Conservation (phyloP, 2,888 invertebrate species). For the Orthosia gracilis region DNA sequence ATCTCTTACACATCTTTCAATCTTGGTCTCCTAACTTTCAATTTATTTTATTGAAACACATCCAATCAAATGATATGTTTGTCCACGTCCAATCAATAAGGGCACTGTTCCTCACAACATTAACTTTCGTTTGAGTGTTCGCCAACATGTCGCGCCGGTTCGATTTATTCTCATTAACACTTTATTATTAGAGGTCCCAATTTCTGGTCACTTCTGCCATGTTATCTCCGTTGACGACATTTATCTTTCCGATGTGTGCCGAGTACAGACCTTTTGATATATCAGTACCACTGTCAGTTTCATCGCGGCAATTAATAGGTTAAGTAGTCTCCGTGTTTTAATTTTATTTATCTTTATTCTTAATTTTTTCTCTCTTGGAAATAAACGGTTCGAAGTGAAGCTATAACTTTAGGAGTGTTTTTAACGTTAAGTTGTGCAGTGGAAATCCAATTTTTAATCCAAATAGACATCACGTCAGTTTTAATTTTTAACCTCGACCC, state of each 20-base stretch:
- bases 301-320: slow-evolving; percentile 50
- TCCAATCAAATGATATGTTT: slow-evolving; percentile 27
- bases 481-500: slow-evolving; percentile 12
- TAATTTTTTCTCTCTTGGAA: slow-evolving; percentile 3
- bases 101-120: slow-evolving; percentile 18
- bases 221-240: slow-evolving; percentile 81
- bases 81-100: slow-evolving; percentile 37
- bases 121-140: slow-evolving; percentile 18
- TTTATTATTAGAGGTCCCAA: slow-evolving; percentile 63
- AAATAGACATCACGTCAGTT: slow-evolving; percentile 12
- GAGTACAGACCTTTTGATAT: slow-evolving; percentile 75
- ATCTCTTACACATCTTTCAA: neutral
- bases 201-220: slow-evolving; percentile 59
- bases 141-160: slow-evolving; percentile 15
- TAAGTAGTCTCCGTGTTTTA: slow-evolving; percentile 43
- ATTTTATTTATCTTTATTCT: slow-evolving; percentile 20
- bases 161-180: slow-evolving; percentile 35
- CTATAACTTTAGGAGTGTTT: neutral
- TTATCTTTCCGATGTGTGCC: slow-evolving; percentile 81
- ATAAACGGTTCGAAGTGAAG: slow-evolving; percentile 7
- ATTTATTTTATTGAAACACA: slow-evolving; percentile 1
- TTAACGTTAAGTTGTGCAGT: slow-evolving; percentile 8
- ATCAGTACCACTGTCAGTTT: slow-evolving; percentile 60
- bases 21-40: slow-evolving; percentile 1
- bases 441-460: slow-evolving; percentile 9